Evolutionary conservation across 2,797 vertebrate species (phyloP), one percentile per base, ranked within the genome.

Genomic region (Apodemus agrarius): DNA sequence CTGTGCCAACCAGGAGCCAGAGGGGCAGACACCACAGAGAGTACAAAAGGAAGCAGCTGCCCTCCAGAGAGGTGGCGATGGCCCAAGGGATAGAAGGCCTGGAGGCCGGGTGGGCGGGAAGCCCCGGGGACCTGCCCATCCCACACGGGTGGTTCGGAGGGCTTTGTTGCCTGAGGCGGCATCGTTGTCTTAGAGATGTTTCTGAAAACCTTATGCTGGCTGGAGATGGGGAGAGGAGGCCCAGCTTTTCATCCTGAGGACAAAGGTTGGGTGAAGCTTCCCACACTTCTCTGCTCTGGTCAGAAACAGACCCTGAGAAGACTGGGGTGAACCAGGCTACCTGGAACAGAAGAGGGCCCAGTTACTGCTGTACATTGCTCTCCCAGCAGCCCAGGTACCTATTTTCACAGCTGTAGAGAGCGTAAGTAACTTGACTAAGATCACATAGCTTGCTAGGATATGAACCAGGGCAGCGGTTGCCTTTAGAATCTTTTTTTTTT

Each of bases 131-230:
- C 3, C 87, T 5, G 0, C 61, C 83, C 40, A 8, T 9, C 52
- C 46, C 37, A 0, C 1, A 37, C 6, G 40, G 72, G 95, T 72
- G 95, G 86, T 78, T 89, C 3, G 26, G 57, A 96, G 89, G 84
- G 29, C 37, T 91, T 74, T 61, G 57, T 22, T 37, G 76, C 72
- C 81, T 61, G 1, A 92, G 82, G 57, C 72, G 61, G 46, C 69
- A 4, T 46, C 46, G 7, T 46, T 46, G 13, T n/a, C 4, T 76
- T 40, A 10, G 49, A 85, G 80, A 29, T 6, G 6, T 29, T 90
- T 65, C 91, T 94, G 93, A 69, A 84, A 93, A 96, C 52, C 87
- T 96, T 94, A 95, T 93, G 67, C 31, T 78, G 61, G 90, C 1
- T 29, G 88, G 37, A 80, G 34, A n/a, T 3, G 0, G n/a, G 4